These are phyloP conservation scores for Megaceryle alcyon DNA, from an alignment of 2,797 vertebrate genomes.

Conservation along the genomic window DNA sequence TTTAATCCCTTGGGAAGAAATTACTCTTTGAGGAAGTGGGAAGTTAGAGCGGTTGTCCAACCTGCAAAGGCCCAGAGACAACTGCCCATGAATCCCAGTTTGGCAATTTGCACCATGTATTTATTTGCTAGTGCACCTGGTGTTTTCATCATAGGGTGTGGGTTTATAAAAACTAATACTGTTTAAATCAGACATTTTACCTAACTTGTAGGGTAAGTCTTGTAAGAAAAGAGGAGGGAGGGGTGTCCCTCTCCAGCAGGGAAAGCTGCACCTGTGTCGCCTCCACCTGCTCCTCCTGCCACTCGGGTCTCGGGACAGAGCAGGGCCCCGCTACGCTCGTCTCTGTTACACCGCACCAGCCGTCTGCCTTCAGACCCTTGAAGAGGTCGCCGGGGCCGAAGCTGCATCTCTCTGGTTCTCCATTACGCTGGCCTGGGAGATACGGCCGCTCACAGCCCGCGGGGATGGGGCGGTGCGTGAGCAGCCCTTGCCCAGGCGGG, in stretches of 20 bases:
- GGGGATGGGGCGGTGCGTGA: fast-evolving
- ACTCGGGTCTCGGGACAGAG: too few species aligned
- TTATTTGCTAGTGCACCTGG: background rate
- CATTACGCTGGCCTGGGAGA: too few species aligned
- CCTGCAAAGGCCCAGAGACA: background rate
- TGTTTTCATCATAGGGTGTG: background rate
- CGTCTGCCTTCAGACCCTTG: fast-evolving
- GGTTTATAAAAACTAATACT: background rate
- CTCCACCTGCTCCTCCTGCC: too few species aligned
- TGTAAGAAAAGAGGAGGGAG: background rate
- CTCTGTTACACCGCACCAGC: fast-evolving
- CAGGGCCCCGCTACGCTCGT: fast-evolving
- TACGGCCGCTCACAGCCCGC: fast-evolving
- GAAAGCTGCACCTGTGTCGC: too few species aligned
- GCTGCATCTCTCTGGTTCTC: fast-evolving
- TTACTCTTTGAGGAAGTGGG: background rate
- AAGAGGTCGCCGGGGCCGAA: fast-evolving
- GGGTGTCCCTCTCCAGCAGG: too few species aligned
- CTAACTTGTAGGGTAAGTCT: background rate
- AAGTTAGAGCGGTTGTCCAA: background rate
- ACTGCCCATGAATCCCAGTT: background rate
- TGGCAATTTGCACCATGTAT: fast-evolving
- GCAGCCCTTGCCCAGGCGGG: fast-evolving
- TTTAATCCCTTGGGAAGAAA: background rate
- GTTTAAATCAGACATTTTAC: background rate